A percentile compares a stretch with the other conserved stretches of the same genome.
phyloP scores from a whole-genome alignment of 2,888 invertebrate species.

The Minunthozetes semirufus region DNA sequence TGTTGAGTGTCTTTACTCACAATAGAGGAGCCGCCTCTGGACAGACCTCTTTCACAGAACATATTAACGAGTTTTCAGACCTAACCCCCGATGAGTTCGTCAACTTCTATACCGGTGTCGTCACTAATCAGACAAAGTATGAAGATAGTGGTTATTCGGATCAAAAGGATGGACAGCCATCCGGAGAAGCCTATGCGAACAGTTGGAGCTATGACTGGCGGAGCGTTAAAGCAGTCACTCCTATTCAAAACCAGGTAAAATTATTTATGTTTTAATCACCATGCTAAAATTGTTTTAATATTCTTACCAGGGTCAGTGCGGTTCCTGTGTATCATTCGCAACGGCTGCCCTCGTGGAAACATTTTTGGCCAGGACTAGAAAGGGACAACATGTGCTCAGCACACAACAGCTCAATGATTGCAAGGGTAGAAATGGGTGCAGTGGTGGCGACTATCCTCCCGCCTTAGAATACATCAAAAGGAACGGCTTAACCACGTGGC shows the following conservation, averaged over 20 bases:
- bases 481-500: too few species aligned
- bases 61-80: background rate
- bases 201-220: background rate
- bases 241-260: background rate
- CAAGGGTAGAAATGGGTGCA: too few species aligned
- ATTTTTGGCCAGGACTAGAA: conserved; percentile 19
- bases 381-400: background rate
- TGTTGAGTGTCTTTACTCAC: background rate
- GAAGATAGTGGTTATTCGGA: background rate
- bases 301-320: background rate
- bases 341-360: conserved; percentile 20
- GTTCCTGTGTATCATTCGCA: conserved; percentile 28
- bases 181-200: too few species aligned
- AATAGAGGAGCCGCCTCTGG: background rate
- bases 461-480: too few species aligned
- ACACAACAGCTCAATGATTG: conserved; percentile 32
- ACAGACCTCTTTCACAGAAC: background rate
- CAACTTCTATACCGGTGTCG: background rate
- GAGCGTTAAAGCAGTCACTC: background rate
- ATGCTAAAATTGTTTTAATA: background rate
- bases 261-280: too few species aligned
- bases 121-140: background rate
- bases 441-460: too few species aligned
- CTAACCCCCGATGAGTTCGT: background rate
- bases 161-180: background rate